Evolutionary conservation across 2,888 invertebrate species (phyloP).

Genomic region (Parochlus steinenii): DNA sequence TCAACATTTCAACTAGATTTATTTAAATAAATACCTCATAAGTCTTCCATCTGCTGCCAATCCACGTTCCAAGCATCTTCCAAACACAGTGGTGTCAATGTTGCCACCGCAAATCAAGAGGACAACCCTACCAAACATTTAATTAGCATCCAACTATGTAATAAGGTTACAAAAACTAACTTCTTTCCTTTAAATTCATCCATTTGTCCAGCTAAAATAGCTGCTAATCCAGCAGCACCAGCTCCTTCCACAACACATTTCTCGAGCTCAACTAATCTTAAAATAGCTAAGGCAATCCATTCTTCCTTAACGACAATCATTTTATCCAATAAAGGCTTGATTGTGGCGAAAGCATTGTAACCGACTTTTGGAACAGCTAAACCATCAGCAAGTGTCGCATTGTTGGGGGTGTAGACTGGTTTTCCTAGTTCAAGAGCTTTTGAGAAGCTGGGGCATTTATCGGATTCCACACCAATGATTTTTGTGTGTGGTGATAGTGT

Average conservation of each 20-base stretch:
- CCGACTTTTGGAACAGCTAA: conserved; percentile 78
- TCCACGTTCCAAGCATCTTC: conserved; percentile 74
- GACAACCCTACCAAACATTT: conserved; percentile 47
- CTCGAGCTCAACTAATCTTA: conserved; percentile 63
- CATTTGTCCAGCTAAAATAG: conserved; percentile 62
- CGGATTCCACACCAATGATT: conserved; percentile 86
- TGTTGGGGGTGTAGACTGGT: conserved; percentile 47
- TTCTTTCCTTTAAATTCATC: conserved; percentile 68
- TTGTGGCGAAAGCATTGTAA: conserved; percentile 66
- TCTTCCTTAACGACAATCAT: conserved; percentile 67
- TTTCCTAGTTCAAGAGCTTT: conserved; percentile 50
- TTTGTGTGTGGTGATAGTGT: conserved; percentile 64
- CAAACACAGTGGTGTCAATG: conserved; percentile 81
- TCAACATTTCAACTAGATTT: conserved; percentile 23
- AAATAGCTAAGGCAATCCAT: conserved; percentile 66
- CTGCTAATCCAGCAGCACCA: conserved; percentile 72
- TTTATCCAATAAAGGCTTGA: conserved; percentile 55
- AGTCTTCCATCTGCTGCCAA: conserved; percentile 72
- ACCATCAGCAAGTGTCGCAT: conserved; percentile 73
- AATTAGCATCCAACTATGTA: background rate
- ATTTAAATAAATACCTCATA: conserved; percentile 23
- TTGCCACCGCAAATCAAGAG: conserved; percentile 75
- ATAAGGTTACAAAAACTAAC: conserved; percentile 36
- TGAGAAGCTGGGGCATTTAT: conserved; percentile 75
- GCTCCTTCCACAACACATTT: conserved; percentile 87